phyloP scores from a whole-genome alignment of 2,797 vertebrate species.

The Channallabes apus region DNA sequence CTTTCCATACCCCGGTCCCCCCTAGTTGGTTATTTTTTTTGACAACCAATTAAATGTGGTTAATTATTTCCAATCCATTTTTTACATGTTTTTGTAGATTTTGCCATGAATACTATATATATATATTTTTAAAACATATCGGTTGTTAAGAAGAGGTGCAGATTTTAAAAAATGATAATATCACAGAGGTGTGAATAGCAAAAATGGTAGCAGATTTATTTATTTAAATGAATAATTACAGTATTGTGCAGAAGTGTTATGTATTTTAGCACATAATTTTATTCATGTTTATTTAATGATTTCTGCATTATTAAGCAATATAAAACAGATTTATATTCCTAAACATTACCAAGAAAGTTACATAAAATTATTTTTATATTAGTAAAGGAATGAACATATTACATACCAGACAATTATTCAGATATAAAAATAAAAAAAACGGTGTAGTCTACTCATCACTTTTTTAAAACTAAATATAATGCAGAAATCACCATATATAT shows the following conservation, averaged over 20 bases:
- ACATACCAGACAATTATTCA: not conserved
- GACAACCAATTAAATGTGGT: not conserved
- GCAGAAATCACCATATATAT: not conserved
- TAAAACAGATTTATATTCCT: not conserved
- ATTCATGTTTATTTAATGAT: not conserved
- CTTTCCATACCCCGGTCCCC: not conserved
- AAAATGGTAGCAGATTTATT: too few relatives aligned
- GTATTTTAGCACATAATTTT: not conserved
- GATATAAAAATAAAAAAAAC: not conserved
- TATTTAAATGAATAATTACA: not conserved
- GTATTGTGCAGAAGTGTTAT: too few relatives aligned
- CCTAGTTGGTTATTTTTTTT: not conserved
- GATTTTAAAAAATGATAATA: not conserved
- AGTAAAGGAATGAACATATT: not conserved
- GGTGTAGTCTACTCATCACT: not conserved
- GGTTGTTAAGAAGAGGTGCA: not conserved
- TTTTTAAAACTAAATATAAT: not conserved
- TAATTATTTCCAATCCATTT: not conserved
- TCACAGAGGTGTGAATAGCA: not conserved
- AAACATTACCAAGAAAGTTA: not conserved
- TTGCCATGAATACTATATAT: too few relatives aligned
- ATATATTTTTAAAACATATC: too few relatives aligned
- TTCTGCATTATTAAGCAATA: too few relatives aligned
- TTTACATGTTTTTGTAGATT: too few relatives aligned
- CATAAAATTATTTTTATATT: not conserved